Conservation (phyloP, 2,888 invertebrate species). For the Willowsia nigromaculata region DNA sequence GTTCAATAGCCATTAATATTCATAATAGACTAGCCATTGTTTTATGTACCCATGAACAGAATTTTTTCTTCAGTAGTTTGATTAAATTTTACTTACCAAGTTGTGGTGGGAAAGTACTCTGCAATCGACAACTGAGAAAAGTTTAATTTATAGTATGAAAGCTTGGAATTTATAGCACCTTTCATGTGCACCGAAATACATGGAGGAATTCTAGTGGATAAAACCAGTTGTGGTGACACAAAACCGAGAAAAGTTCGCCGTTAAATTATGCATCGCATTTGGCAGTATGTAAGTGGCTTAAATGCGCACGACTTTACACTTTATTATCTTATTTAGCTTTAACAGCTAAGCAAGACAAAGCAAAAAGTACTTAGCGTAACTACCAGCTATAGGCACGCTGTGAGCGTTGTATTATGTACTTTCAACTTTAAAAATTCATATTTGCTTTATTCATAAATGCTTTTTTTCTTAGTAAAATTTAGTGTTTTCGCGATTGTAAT, state of each 20-base stretch:
- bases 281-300: too few species aligned
- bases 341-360: too few species aligned
- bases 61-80: neutral
- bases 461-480: too few species aligned
- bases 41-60: neutral
- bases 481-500: too few species aligned
- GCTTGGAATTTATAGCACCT: neutral
- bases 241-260: neutral
- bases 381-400: too few species aligned
- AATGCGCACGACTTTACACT: too few species aligned
- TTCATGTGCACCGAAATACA: too few species aligned
- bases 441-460: too few species aligned
- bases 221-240: neutral
- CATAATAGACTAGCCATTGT: neutral
- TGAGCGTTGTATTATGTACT: too few species aligned
- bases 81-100: neutral
- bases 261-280: neutral
- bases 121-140: neutral
- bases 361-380: too few species aligned
- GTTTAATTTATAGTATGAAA: neutral
- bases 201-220: neutral
- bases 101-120: neutral
- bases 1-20: neutral
- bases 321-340: too few species aligned
- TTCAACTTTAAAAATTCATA: too few species aligned